phyloP scores from a whole-genome alignment of 1,140 invertebrate genomes.

The Bombus picipes region DNA sequence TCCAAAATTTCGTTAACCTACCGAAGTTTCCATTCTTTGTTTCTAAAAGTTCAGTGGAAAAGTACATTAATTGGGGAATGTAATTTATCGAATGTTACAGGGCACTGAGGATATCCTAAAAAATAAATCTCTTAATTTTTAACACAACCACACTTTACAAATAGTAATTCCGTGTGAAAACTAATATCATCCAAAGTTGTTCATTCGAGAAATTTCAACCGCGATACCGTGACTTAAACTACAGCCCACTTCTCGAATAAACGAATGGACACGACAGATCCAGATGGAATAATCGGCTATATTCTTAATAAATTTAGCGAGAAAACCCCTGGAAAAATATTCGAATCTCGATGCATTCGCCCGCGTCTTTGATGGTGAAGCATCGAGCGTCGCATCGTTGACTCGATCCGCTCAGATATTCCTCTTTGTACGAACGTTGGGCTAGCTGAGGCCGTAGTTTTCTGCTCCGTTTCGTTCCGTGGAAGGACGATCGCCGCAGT shows the following conservation, averaged over 20 bases:
- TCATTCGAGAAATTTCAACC: not conserved
- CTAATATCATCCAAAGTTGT: not conserved
- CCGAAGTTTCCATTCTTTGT: not conserved
- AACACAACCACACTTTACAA: not conserved
- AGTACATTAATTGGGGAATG: not conserved
- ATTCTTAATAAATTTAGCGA: not conserved
- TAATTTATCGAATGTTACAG: too few species aligned
- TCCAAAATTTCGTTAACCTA: not conserved
- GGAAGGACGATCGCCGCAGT: constrained; percentile 35
- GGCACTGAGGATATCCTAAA: not conserved
- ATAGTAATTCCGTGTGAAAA: too few species aligned
- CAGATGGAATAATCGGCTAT: too few species aligned
- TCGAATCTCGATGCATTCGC: too few species aligned
- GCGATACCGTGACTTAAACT: too few species aligned
- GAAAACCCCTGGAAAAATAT: not conserved
- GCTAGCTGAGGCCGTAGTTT: not conserved
- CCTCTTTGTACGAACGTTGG: constrained; percentile 1
- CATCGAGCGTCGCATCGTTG: too few species aligned
- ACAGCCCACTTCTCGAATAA: too few species aligned
- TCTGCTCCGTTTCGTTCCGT: constrained; percentile 6
- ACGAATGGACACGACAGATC: too few species aligned
- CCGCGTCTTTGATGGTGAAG: not conserved
- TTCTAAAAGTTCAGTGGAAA: too few species aligned
- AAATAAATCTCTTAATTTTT: not conserved
- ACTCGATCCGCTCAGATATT: not conserved